Base-by-base conservation (phyloP, 2,888 invertebrate genomes). In the Xestia c-nigrum region DNA sequence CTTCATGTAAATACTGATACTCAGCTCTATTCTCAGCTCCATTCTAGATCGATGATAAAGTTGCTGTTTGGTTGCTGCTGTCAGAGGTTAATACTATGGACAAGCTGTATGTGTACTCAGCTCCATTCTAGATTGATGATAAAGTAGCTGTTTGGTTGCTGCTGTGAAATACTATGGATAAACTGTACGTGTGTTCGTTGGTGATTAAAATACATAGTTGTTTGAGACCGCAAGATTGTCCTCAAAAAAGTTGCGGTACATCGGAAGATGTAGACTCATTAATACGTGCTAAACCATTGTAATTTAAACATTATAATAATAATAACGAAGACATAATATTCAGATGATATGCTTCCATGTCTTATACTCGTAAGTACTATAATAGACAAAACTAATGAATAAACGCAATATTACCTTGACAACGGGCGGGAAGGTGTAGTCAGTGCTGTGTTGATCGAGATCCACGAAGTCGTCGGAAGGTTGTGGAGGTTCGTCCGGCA, bases 381-480 rank as follows among this genome's bases (percentile, higher is more conserved):
- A 59, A 2, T 1, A 19, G 6, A 43, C n/a, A 57, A 40, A 40
- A 52, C 24, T 10, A 19, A 31, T 3, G 1, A 61, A 40, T 4
- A 47, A n/a, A 10, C 43, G 0, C 19, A 31, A 50, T 38, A 16
- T 80, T 90, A 96, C 96, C 94, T 96, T 96, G 43, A 96, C 95
- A 43, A 94, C 91, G n/a, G 95, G 89, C 40, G 95, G 94, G 89
- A 91, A 96, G 0, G 91, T 86, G 85, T 93, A 96, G 83, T 95
- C 94, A 0, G 90, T 91, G 76, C 81, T 82, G 38, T 92, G 92
- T 31, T 93, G 93, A 74, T 95, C 96, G 14, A 96, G 89, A 73
- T 96, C 96, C 3, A 96, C 95, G n/a, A 95, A 91, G 59, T 94
- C 95, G 38, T 94, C 94, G 0, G 92, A 78, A 2, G 87, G 88